Evolutionary conservation across 2,113 vertebrate species (phyloP), one percentile per base, ranked within the genome.

Genomic region (Tiliqua scincoides): DNA sequence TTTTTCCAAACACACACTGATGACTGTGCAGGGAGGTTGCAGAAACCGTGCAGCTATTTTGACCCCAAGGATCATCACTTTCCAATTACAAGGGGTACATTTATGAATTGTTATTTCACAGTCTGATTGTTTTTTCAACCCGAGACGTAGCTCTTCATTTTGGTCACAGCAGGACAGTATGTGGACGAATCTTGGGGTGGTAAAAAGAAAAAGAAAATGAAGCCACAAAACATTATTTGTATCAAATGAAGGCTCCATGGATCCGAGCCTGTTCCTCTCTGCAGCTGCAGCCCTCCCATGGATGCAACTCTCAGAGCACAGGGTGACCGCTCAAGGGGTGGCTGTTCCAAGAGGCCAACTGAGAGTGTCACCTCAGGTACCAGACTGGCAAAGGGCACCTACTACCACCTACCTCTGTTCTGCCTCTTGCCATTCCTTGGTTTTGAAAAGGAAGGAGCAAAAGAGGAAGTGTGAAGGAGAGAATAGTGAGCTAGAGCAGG

Each of bases 1-100:
- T 37, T 37, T 71, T 20, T 21, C 21, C 70, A 20, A 35, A 37
- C 67, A 70, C 70, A 71, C 14, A 8, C 70, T 35, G 35, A 71
- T 71, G 35, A 71, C 37, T 71, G 35, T 37, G 70, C 70, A 71
- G 21, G 32, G 5, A 37, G 48, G 52, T 79, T 84, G 75, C 61
- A 71, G n/a, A 2, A 84, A 48, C 54, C 72, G 6, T 30, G 79
- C n/a, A 72, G 78, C 72, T 63, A 63, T 1, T 35, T 32, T 70
- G 48, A 37, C 30, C 65, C 62, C 87, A 91, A 87, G 73, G 12
- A 61, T 37, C 32, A 70, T 72, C 74, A 21, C 35, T 71, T 71
- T 37, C 43, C 84, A 75, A 40, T 88, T 61, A 86, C 89, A 90
- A 3, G 12, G 76, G 75, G 57, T n/a, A 12, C 0, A 0, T 1